Evolutionary conservation across 2,113 vertebrate species (phyloP).

Genomic region (Dicerorhinus sumatrensis): DNA sequence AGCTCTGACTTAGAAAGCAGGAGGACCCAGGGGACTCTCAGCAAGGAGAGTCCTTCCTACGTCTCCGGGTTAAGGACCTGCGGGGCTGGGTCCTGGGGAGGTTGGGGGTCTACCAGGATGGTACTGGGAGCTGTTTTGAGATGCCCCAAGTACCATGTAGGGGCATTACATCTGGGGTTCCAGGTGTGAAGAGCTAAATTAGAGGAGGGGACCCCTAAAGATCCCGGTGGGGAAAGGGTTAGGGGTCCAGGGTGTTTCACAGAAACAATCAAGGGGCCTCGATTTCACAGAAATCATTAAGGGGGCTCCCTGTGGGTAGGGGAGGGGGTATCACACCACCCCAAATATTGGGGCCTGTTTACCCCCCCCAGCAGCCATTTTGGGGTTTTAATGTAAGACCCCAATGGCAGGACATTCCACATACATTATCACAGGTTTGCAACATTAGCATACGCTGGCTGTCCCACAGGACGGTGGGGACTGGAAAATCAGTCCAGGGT

Average conservation of each 20-base stretch:
- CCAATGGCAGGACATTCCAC: conserved; percentile 65
- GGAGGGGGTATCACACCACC: conserved; percentile 18
- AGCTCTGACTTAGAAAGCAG: neutral
- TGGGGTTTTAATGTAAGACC: conserved; percentile 85
- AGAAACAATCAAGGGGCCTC: conserved; percentile 81
- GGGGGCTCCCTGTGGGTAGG: conserved; percentile 50
- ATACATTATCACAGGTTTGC: conserved; percentile 68
- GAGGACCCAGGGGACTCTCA: neutral
- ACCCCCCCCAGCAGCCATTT: conserved; percentile 57
- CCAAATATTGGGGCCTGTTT: conserved; percentile 71
- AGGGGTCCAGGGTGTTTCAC: conserved; percentile 75
- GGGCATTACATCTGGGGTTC: neutral
- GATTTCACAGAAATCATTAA: conserved; percentile 85
- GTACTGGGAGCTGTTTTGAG: neutral
- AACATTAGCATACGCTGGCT: conserved; percentile 74
- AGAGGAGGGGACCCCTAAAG: neutral
- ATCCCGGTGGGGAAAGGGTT: neutral
- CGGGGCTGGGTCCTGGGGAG: neutral
- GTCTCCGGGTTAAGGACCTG: neutral
- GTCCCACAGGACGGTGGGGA: conserved; percentile 81
- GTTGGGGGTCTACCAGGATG: neutral
- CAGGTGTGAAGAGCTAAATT: neutral
- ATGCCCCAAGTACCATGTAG: neutral
- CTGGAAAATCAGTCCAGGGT: conserved; percentile 88
- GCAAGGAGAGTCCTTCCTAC: neutral